phyloP scores from a whole-genome alignment of 2,888 invertebrate genomes.

The Nomada goodeniana region DNA sequence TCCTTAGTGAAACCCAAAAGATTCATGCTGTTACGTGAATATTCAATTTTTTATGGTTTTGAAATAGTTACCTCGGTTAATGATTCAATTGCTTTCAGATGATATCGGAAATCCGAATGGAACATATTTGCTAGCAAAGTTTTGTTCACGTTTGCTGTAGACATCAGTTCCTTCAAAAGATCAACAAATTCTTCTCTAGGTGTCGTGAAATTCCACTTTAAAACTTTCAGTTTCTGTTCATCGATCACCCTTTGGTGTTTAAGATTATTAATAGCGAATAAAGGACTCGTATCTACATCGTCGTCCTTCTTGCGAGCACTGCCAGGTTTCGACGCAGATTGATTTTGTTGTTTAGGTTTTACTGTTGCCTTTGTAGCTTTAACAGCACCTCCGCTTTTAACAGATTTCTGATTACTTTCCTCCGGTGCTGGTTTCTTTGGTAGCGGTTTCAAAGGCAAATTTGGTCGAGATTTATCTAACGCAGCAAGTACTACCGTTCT shows the following conservation, averaged over 20 bases:
- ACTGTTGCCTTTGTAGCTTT: constrained; percentile 85
- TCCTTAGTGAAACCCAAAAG: no score
- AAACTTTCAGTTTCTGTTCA: constrained; percentile 95
- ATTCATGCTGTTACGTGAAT: no score
- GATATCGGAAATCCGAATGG: constrained; percentile 96
- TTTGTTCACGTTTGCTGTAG: constrained; percentile 93
- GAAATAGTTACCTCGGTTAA: constrained; percentile 88
- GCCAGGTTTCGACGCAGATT: constrained; percentile 70
- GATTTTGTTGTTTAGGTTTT: constrained; percentile 83
- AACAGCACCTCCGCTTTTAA: constrained; percentile 86
- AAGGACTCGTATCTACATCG: constrained; percentile 89
- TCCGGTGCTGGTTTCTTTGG: constrained; percentile 87
- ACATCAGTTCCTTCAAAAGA: constrained; percentile 95
- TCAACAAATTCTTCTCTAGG: constrained; percentile 98
- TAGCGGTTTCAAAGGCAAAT: constrained; percentile 92
- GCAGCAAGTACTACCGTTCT: constrained; percentile 91
- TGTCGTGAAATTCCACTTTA: constrained; percentile 98
- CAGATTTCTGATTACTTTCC: constrained; percentile 85
- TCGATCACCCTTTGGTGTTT: constrained; percentile 97
- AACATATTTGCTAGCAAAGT: constrained; percentile 96
- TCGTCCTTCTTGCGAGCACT: constrained; percentile 91
- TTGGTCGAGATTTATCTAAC: constrained; percentile 94
- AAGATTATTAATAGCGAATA: constrained; percentile 92
- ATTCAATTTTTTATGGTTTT: background rate
- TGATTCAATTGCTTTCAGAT: constrained; percentile 97